Evolutionary conservation across 1,140 invertebrate species (phyloP).

Genomic region (Drosophila littoralis): DNA sequence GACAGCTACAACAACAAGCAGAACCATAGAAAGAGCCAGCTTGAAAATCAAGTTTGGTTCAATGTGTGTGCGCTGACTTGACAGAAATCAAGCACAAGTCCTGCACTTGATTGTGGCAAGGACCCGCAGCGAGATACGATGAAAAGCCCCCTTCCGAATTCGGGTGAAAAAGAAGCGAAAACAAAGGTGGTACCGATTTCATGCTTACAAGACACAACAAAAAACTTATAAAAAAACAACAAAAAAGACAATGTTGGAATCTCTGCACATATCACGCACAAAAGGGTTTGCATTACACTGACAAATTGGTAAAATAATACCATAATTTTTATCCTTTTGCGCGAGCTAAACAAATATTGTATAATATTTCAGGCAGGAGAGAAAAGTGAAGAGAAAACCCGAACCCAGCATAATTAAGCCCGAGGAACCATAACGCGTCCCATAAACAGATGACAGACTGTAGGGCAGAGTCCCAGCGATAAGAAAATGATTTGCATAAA

Average conservation of each 20-base stretch:
- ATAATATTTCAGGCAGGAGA: constrained; percentile 61
- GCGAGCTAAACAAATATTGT: constrained; percentile 73
- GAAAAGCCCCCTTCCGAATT: constrained; percentile 26
- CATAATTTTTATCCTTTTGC: constrained; percentile 72
- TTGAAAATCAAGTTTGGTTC: constrained; percentile 50
- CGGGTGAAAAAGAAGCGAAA: constrained; percentile 40
- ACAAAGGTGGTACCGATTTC: constrained; percentile 59
- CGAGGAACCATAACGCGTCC: constrained; percentile 38
- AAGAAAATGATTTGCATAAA: constrained; percentile 71
- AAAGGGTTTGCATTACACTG: constrained; percentile 70
- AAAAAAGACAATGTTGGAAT: constrained; percentile 10
- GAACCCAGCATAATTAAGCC: constrained; percentile 24
- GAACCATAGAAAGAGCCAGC: constrained; percentile 10
- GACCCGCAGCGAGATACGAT: constrained; percentile 29
- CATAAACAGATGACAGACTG: constrained; percentile 59
- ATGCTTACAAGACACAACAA: constrained; percentile 54
- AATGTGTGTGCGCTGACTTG: constrained; percentile 57
- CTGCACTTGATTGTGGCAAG: constrained; percentile 61
- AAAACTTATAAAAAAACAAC: constrained; percentile 12
- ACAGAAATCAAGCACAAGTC: constrained; percentile 66
- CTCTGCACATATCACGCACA: constrained; percentile 27
- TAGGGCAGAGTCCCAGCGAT: constrained; percentile 15
- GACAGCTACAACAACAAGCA: neutral
- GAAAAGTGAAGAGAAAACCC: neutral
- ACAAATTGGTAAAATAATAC: constrained; percentile 80